phyloP scores from a whole-genome alignment of 2,888 invertebrate species.

The Vanessa cardui region DNA sequence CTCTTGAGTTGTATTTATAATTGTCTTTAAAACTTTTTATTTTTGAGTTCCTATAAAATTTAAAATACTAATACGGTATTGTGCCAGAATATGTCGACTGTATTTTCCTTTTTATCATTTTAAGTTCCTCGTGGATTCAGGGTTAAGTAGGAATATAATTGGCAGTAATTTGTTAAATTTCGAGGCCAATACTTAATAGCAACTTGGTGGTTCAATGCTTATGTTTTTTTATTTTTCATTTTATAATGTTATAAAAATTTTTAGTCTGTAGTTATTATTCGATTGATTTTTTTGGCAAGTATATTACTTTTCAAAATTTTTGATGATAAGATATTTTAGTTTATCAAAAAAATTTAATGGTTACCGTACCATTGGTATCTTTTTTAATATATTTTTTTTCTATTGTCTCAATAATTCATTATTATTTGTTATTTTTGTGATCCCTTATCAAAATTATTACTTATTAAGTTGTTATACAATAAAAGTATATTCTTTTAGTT shows the following conservation, averaged over 20 bases:
- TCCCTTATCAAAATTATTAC: slow-evolving; percentile 27
- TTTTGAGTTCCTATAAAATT: slow-evolving; percentile 20
- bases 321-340: too few relatives aligned
- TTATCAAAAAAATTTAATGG: not conserved
- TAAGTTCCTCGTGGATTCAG: slow-evolving; percentile 1
- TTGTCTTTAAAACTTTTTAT: slow-evolving; percentile 12
- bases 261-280: not conserved
- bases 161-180: not conserved
- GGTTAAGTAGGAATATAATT: slow-evolving; percentile 1
- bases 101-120: slow-evolving; percentile 1
- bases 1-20: slow-evolving; percentile 14
- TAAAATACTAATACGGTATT: not conserved
- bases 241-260: not conserved
- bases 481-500: slow-evolving; percentile 30
- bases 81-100: slow-evolving; percentile 15
- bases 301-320: too few relatives aligned
- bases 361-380: not conserved
- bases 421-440: slow-evolving; percentile 17
- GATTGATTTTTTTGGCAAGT: too few relatives aligned
- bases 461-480: slow-evolving; percentile 32
- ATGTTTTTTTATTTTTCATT: not conserved
- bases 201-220: not conserved
- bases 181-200: not conserved
- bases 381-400: not conserved
- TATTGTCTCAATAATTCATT: slow-evolving; percentile 7